phyloP scores from a whole-genome alignment of 1,140 invertebrate species.

The Atta texana region DNA sequence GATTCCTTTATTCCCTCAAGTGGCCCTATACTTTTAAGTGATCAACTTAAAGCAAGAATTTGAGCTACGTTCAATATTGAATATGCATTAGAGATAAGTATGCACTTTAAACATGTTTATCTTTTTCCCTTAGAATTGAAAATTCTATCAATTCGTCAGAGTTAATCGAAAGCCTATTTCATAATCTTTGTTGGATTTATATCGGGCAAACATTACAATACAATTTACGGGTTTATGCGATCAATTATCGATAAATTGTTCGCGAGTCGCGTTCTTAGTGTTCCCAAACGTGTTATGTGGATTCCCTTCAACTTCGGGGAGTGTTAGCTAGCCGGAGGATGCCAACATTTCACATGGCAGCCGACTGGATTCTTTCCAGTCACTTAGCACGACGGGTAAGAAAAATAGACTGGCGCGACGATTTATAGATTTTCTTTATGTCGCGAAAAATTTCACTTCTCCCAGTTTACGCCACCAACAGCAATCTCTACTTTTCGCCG shows the following conservation, averaged over 20 bases:
- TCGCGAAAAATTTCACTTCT: conserved; percentile 39
- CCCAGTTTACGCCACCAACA: not conserved
- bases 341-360: conserved; percentile 49
- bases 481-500: not conserved
- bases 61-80: not conserved
- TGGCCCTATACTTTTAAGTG: conserved; percentile 3
- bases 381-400: conserved; percentile 46
- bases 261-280: not conserved
- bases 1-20: conserved; percentile 2
- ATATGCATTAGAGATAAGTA: not conserved
- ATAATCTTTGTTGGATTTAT: conserved; percentile 40
- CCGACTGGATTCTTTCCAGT: conserved; percentile 58
- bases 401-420: conserved; percentile 46
- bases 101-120: not conserved
- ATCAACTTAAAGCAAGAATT: not conserved
- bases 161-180: not conserved
- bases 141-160: conserved; percentile 21
- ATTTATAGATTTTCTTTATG: conserved; percentile 60
- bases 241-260: conserved; percentile 69
- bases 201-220: conserved; percentile 30
- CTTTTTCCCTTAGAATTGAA: not conserved
- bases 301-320: conserved; percentile 12
- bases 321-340: conserved; percentile 12
- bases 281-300: conserved; percentile 46
- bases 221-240: conserved; percentile 40